phyloP scores from a whole-genome alignment of 2,888 invertebrate species.

The Ophion slaviceki region DNA sequence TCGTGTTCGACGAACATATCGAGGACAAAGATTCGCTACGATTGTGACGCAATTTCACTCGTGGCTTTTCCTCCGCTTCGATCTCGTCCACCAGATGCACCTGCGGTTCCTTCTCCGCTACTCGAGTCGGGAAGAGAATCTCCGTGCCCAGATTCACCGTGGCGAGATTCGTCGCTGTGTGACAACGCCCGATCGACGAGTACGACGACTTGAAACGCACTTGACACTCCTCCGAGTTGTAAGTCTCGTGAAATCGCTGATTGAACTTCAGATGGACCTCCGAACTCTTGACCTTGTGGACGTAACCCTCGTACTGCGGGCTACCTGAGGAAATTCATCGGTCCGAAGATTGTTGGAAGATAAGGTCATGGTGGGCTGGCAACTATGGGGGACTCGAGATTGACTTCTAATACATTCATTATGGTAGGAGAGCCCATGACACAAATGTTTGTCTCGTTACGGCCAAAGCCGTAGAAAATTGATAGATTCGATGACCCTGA shows the following conservation, averaged over 20 bases:
- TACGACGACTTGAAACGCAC: slow-evolving; percentile 90
- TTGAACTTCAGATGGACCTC: slow-evolving; percentile 92
- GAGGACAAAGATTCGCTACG: slow-evolving; percentile 69
- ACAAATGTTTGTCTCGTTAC: too few relatives aligned
- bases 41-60: slow-evolving; percentile 30
- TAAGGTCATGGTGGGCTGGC: too few relatives aligned
- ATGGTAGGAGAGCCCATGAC: too few relatives aligned
- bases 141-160: slow-evolving; percentile 86
- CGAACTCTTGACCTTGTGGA: slow-evolving; percentile 89
- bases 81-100: slow-evolving; percentile 79
- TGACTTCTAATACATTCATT: too few relatives aligned
- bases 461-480: too few relatives aligned
- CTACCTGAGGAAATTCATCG: slow-evolving; percentile 70
- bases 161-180: slow-evolving; percentile 89
- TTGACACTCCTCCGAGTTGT: slow-evolving; percentile 91
- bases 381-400: too few relatives aligned
- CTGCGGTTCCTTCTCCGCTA: slow-evolving; percentile 85
- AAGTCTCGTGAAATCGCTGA: slow-evolving; percentile 89
- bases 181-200: slow-evolving; percentile 87
- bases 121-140: slow-evolving; percentile 89
- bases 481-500: too few relatives aligned
- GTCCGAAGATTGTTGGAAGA: too few relatives aligned
- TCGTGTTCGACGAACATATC: slow-evolving; percentile 62
- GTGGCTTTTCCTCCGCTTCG: slow-evolving; percentile 65
- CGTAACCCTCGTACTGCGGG: slow-evolving; percentile 88